A percentile compares a stretch with the other conserved stretches of the same genome.
Evolutionary conservation across 1,140 invertebrate species (phyloP).

Genomic region (Pachypeltis micranthus): DNA sequence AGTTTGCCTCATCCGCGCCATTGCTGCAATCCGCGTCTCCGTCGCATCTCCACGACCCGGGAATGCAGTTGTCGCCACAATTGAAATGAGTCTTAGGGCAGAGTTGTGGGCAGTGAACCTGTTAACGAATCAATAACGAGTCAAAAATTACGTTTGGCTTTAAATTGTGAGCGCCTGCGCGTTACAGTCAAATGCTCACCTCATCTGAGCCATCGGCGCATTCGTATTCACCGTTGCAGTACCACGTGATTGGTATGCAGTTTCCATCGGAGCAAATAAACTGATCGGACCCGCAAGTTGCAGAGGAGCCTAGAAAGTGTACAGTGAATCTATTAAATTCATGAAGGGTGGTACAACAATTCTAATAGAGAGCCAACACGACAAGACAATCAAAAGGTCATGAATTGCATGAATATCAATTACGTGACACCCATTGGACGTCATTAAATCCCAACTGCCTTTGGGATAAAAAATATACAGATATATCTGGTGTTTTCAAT

Average conservation of each 20-base stretch:
- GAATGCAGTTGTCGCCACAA: slow-evolving; percentile 60
- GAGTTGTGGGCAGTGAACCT: background rate
- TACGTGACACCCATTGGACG: too few species aligned
- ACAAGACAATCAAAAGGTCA: too few species aligned
- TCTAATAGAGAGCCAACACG: too few species aligned
- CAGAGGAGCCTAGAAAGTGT: too few species aligned
- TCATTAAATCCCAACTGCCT: too few species aligned
- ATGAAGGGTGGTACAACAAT: too few species aligned
- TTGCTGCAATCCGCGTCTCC: slow-evolving; percentile 60
- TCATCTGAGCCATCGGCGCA: slow-evolving; percentile 34
- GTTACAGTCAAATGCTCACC: slow-evolving; percentile 20
- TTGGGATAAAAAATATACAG: too few species aligned
- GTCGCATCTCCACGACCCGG: slow-evolving; percentile 49
- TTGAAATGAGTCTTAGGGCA: slow-evolving; percentile 42
- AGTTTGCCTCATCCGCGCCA: slow-evolving; percentile 62
- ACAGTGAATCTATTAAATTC: too few species aligned
- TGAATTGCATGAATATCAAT: too few species aligned
- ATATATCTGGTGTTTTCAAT: too few species aligned
- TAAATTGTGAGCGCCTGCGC: too few species aligned
- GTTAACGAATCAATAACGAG: too few species aligned
- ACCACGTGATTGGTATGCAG: slow-evolving; percentile 54
- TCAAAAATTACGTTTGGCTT: slow-evolving; percentile 9
- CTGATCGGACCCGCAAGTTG: slow-evolving; percentile 15
- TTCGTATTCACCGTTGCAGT: slow-evolving; percentile 42
- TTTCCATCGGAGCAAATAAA: slow-evolving; percentile 25